These are phyloP conservation scores for Gambusia holbrooki DNA, from an alignment of 2,113 vertebrate genomes.

Conservation along the genomic window DNA sequence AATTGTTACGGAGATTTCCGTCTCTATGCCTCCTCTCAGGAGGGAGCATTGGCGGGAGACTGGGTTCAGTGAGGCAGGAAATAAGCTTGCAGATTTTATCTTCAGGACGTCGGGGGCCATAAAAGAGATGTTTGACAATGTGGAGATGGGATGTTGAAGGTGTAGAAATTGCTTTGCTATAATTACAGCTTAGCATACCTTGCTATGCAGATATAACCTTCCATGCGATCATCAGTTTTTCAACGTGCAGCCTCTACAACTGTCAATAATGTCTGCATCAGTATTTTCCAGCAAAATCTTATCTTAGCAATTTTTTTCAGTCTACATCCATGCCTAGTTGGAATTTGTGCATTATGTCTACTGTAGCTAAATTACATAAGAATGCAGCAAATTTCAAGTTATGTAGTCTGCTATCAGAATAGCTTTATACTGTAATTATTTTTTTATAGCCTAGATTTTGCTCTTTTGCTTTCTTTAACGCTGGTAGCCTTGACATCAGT, in stretches of 20 bases:
- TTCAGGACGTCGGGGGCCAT: slow-evolving; percentile 7
- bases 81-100: slow-evolving; percentile 30
- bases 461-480: too few relatives aligned
- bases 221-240: neutral
- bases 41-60: neutral
- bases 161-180: slow-evolving; percentile 9
- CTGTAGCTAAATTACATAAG: neutral
- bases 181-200: slow-evolving; percentile 6
- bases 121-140: slow-evolving; percentile 14
- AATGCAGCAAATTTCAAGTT: neutral
- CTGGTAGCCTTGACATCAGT: too few relatives aligned
- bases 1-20: neutral
- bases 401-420: neutral
- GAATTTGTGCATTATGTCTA: neutral
- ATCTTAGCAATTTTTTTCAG: neutral
- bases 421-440: too few relatives aligned
- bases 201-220: neutral
- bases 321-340: too few relatives aligned
- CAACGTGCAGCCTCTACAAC: neutral
- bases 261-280: neutral
- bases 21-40: neutral
- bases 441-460: too few relatives aligned
- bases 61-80: neutral
- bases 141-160: slow-evolving; percentile 2
- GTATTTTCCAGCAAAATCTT: slow-evolving; percentile 5